phyloP scores from a whole-genome alignment of 2,797 vertebrate genomes.

The Danio choprae region DNA sequence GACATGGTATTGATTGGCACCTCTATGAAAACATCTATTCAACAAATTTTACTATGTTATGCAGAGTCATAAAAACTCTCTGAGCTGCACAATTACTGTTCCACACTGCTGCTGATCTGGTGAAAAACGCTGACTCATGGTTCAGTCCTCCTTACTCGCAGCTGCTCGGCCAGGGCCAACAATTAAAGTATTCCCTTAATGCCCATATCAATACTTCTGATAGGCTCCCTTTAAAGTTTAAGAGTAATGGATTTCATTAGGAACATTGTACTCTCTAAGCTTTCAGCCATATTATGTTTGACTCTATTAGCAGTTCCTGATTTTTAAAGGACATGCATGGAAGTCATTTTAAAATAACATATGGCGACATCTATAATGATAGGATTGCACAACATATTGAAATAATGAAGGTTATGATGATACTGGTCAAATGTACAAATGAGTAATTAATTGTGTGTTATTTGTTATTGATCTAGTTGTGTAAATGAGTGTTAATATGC shows the following conservation, averaged over 20 bases:
- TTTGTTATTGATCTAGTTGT: not conserved
- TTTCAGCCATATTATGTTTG: constrained; percentile 20
- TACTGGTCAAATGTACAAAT: not conserved
- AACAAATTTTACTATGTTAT: constrained; percentile 13
- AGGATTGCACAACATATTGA: constrained; percentile 53
- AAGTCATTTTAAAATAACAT: constrained; percentile 33
- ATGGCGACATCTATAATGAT: constrained; percentile 2
- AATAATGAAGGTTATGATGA: constrained; percentile 34
- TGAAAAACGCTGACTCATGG: constrained; percentile 34
- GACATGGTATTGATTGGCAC: constrained; percentile 3
- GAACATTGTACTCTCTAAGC: constrained; percentile 30
- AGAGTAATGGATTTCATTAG: constrained; percentile 59
- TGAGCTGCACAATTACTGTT: constrained; percentile 30
- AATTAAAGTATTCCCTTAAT: constrained; percentile 52
- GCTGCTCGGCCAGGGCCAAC: constrained; percentile 8
- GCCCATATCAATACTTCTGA: constrained; percentile 47
- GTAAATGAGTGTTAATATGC: not conserved
- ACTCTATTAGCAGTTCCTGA: constrained; percentile 31
- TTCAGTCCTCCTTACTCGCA: constrained; percentile 16
- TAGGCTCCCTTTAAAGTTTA: constrained; percentile 50
- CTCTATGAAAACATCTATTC: constrained; percentile 34
- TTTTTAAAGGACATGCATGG: constrained; percentile 37
- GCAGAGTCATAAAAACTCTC: constrained; percentile 29
- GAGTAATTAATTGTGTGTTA: not conserved
- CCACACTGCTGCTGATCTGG: constrained; percentile 6